Evolutionary conservation across 2,888 invertebrate species (phyloP).

Genomic region (Criorhina ranunculi): DNA sequence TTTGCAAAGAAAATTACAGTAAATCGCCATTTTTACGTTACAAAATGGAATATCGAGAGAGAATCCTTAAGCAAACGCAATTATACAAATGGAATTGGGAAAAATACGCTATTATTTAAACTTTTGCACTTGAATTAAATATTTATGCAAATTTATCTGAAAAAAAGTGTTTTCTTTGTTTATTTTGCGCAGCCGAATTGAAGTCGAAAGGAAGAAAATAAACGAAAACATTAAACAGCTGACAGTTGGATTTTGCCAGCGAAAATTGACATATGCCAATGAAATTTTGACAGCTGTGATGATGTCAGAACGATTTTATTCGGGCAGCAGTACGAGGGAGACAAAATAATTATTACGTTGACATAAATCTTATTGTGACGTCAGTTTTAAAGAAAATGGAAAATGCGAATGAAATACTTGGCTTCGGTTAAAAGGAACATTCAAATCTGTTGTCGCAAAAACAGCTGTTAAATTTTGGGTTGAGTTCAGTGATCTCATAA

Average conservation of each 20-base stretch:
- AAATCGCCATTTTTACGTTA: constrained; percentile 62
- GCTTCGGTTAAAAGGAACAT: no score
- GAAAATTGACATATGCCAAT: background rate
- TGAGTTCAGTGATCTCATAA: no score
- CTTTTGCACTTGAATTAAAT: constrained; percentile 1
- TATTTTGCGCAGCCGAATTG: constrained; percentile 46
- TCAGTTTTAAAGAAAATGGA: background rate
- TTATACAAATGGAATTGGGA: background rate
- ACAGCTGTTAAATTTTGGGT: no score
- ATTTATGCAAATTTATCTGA: constrained; percentile 14
- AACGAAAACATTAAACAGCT: constrained; percentile 74
- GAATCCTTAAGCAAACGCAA: background rate
- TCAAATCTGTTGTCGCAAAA: no score
- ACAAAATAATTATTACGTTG: background rate
- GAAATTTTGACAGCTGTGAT: background rate
- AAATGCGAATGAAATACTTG: background rate
- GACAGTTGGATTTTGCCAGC: constrained; percentile 34
- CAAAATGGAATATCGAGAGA: constrained; percentile 4
- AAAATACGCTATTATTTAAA: background rate
- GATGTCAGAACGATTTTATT: background rate
- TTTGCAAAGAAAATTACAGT: constrained; percentile 48
- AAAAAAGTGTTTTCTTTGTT: constrained; percentile 57
- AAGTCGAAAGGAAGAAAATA: constrained; percentile 40
- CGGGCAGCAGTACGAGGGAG: background rate
- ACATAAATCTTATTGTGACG: background rate